Percentiles rank a stretch among this genome's conserved stretches.
Evolutionary conservation across 2,113 vertebrate species (phyloP).

Genomic region (Centrocercus urophasianus): DNA sequence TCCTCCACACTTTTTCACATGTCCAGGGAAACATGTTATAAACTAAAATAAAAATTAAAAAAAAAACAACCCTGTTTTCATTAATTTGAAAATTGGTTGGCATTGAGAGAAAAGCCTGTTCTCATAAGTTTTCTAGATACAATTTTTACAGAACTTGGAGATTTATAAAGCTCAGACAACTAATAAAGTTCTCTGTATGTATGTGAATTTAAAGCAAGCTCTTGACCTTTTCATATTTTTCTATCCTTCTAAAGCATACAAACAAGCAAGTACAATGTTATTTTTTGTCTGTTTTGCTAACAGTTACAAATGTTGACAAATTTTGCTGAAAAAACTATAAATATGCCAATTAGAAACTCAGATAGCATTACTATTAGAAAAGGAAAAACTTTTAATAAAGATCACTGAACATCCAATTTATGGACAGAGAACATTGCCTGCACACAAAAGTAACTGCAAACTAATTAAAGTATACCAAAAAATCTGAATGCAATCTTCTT

Average conservation of each 20-base stretch:
- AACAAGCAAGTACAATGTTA: background rate
- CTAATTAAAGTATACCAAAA: background rate
- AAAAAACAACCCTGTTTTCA: background rate
- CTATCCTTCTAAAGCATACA: background rate
- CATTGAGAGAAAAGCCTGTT: background rate
- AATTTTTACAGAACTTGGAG: background rate
- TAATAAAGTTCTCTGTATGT: background rate
- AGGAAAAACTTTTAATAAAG: background rate
- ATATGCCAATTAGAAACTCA: background rate
- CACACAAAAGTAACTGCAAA: background rate
- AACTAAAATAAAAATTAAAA: constrained; percentile 14
- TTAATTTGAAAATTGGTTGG: background rate
- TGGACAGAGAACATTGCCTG: background rate
- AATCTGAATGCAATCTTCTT: background rate
- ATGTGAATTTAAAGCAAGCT: background rate
- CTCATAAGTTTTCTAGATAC: background rate
- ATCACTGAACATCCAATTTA: fast-evolving
- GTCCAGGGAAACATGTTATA: background rate
- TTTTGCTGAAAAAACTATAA: background rate
- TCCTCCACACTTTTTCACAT: background rate
- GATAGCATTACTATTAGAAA: background rate
- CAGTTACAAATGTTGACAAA: background rate
- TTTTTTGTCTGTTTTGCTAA: background rate
- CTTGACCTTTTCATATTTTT: background rate
- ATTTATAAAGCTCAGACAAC: background rate